Conservation (phyloP, 2,888 invertebrate species). For the Diplolepis rosae region DNA sequence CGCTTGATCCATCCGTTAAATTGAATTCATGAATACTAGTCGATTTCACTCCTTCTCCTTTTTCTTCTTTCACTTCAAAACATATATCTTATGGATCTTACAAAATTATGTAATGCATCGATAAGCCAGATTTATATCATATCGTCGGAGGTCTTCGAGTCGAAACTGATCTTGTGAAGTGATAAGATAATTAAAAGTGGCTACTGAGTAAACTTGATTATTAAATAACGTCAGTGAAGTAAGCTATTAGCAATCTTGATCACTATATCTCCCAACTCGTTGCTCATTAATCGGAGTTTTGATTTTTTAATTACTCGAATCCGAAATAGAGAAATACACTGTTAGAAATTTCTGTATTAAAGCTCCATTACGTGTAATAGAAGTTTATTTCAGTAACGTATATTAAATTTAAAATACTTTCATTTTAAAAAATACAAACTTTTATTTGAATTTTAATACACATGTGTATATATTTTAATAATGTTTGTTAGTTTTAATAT, state of each 20-base stretch:
- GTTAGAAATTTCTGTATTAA: no score
- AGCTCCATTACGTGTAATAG: no score
- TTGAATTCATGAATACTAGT: constrained; percentile 62
- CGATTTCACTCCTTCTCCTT: constrained; percentile 40
- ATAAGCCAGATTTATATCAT: constrained; percentile 7
- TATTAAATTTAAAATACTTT: no score
- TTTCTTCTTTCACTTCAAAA: not conserved
- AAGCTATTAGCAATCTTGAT: constrained; percentile 10
- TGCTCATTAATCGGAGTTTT: not conserved
- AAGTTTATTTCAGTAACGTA: no score
- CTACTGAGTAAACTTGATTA: constrained; percentile 4
- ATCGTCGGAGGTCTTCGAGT: constrained; percentile 11
- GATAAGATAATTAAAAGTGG: constrained; percentile 15
- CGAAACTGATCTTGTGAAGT: not conserved
- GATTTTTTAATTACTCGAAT: no score
- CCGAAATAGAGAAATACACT: no score
- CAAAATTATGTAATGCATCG: not conserved
- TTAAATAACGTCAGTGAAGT: not conserved
- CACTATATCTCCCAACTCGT: not conserved
- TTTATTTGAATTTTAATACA: no score
- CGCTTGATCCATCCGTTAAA: constrained; percentile 63
- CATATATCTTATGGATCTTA: not conserved
- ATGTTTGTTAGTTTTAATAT: no score
- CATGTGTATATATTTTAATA: no score
- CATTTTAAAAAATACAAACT: no score